Base-by-base conservation (phyloP, 2,888 invertebrate genomes). In the Lucinisca nassula region DNA sequence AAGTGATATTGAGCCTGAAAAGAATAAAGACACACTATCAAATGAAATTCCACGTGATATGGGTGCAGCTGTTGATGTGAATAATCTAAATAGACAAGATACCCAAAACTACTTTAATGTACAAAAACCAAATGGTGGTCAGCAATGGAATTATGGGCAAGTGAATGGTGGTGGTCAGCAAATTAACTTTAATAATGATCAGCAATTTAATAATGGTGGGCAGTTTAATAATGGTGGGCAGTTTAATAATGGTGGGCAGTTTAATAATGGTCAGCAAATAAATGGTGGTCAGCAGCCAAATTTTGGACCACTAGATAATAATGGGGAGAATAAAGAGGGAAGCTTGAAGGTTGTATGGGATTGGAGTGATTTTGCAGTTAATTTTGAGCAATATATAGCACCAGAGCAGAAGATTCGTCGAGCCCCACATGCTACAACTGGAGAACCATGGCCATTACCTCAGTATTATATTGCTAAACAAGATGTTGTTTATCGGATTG, bases 371-470 rank as follows among this genome's bases (percentile, higher is more conserved):
- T 95, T 95, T 87, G 92, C 94, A 24, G 91, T 94, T 32, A 93
- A 93, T 61, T 94, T 94, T 87, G 93, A 94, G 55, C 93, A 93
- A 81, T 94, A 93, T 86, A 93, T 94, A 8, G 92, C 92, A 67
- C 94, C 94, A 2, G 95, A 94, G 84, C 93, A 94, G 91, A 95
- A 96, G 84, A 95, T 94, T n/a, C 89, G 95, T 1, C 92, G 95
- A 3, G 93, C 95, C 0, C 95, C 95, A 1, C 94, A 94, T 81
- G 88, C 95, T 17, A 92, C 93, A 3, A 93, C 95, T 0, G 98
- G 98, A 0, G 97, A 97, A 95, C 97, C 97, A 0, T 98, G 98
- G 98, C 98, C 98, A 0, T 96, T 97, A 93, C 98, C 98, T 0
- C 97, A 97, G 87, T 91, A 96, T 61, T 96, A 96, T 90, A 93